These are phyloP conservation scores for Champsocephalus gunnari DNA, from an alignment of 2,797 vertebrate genomes.

Conservation along the genomic window DNA sequence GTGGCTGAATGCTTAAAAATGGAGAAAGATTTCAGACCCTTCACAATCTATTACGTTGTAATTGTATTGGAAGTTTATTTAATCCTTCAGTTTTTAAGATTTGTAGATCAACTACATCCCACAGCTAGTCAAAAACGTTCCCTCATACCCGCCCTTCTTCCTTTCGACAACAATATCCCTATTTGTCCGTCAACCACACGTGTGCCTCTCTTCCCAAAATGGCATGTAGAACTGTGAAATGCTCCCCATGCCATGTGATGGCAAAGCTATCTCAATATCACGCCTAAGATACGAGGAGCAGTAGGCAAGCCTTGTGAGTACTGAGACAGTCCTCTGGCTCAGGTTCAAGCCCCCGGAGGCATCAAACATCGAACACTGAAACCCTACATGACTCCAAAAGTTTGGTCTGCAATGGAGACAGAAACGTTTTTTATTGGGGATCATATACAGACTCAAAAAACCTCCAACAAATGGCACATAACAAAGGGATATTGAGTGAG, in stretches of 20 bases:
- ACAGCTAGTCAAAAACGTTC: background rate
- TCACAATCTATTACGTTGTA: background rate
- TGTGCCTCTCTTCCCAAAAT: background rate
- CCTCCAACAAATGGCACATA: background rate
- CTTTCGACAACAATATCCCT: background rate
- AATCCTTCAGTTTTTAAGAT: background rate
- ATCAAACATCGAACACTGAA: slow-evolving; percentile 13
- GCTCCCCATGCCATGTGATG: slow-evolving; percentile 39
- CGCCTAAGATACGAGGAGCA: slow-evolving; percentile 28
- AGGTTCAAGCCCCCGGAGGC: slow-evolving; percentile 28
- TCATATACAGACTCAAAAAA: background rate
- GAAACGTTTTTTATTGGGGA: slow-evolving; percentile 3
- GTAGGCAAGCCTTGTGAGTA: slow-evolving; percentile 43
- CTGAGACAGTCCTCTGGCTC: slow-evolving; percentile 33
- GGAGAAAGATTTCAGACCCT: background rate
- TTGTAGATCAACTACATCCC: background rate
- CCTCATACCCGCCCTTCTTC: background rate
- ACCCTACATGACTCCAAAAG: slow-evolving; percentile 15
- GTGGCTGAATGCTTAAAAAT: background rate
- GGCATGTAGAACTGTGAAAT: slow-evolving; percentile 30
- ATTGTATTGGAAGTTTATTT: background rate
- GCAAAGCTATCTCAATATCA: slow-evolving; percentile 32
- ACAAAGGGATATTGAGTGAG: background rate
- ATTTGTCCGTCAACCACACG: background rate
- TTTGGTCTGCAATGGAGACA: background rate